These are phyloP conservation scores for Spialia ferax DNA, from an alignment of 2,888 invertebrate genomes.

Conservation along the genomic window DNA sequence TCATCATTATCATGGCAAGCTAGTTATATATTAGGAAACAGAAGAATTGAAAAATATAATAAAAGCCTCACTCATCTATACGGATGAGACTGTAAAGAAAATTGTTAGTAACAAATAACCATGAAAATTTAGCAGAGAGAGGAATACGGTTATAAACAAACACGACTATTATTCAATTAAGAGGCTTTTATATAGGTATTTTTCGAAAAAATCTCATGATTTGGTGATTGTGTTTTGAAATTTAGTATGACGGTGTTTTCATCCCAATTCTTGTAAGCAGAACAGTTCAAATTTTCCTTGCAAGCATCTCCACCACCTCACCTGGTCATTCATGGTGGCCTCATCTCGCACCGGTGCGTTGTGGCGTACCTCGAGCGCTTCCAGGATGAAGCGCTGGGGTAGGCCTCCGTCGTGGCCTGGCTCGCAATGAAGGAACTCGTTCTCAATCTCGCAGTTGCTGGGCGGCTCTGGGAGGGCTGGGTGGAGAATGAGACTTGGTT, in stretches of 20 bases:
- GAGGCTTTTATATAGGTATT: too few species aligned
- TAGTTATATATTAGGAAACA: too few species aligned
- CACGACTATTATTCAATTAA: too few species aligned
- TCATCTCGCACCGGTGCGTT: conserved; percentile 84
- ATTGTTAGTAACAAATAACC: neutral
- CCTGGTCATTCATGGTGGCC: conserved; percentile 89
- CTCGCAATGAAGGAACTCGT: conserved; percentile 90
- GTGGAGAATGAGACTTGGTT: neutral
- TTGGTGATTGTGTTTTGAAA: too few species aligned
- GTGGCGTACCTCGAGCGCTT: conserved; percentile 90
- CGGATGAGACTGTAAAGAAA: neutral
- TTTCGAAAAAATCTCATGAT: too few species aligned
- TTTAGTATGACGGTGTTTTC: too few species aligned
- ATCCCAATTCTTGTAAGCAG: neutral
- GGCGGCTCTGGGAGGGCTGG: conserved; percentile 93
- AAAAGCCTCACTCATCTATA: too few species aligned
- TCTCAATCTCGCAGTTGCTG: conserved; percentile 90
- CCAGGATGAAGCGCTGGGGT: conserved; percentile 93
- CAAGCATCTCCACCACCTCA: conserved; percentile 52
- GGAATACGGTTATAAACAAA: neutral
- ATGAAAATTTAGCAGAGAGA: neutral
- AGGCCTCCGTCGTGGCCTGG: conserved; percentile 94
- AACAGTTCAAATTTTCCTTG: neutral
- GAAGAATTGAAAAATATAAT: too few species aligned
- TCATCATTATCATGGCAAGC: too few species aligned